Evolutionary conservation across 2,888 invertebrate genomes (phyloP).

Genomic region (Aspidapion aeneum): DNA sequence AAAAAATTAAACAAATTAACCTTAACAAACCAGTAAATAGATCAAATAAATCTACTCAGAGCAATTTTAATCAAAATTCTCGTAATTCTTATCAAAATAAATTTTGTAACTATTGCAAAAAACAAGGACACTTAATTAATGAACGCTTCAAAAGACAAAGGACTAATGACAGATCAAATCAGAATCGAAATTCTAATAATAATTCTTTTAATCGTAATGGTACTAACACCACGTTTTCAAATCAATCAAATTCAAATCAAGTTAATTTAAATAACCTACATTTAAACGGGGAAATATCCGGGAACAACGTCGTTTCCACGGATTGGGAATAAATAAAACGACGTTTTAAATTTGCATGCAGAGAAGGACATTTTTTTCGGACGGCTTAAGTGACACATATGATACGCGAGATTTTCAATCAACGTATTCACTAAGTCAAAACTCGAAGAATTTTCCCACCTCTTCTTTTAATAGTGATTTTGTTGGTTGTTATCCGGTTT

Average conservation of each 20-base stretch:
- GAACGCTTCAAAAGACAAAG: slow-evolving; percentile 19
- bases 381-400: not conserved
- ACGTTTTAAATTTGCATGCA: slow-evolving; percentile 1
- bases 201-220: not conserved
- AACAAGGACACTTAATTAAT: slow-evolving; percentile 17
- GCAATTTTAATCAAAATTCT: not conserved
- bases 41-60: not conserved
- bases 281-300: slow-evolving; percentile 5
- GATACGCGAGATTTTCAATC: not conserved
- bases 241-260: no score
- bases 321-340: slow-evolving; percentile 2
- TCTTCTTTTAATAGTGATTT: not conserved
- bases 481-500: not conserved
- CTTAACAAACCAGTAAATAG: not conserved
- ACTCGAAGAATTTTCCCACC: not conserved
- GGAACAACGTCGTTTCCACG: slow-evolving; percentile 1
- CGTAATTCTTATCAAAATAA: slow-evolving; percentile 12
- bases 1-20: not conserved
- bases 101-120: slow-evolving; percentile 21
- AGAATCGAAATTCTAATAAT: not conserved
- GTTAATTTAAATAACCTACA: not conserved
- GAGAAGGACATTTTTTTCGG: no score
- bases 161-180: slow-evolving; percentile 11
- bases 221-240: not conserved
- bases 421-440: not conserved